Evolutionary conservation across 2,113 vertebrate genomes (phyloP), one percentile per base, ranked within the genome.

Genomic region (Canis aureus): DNA sequence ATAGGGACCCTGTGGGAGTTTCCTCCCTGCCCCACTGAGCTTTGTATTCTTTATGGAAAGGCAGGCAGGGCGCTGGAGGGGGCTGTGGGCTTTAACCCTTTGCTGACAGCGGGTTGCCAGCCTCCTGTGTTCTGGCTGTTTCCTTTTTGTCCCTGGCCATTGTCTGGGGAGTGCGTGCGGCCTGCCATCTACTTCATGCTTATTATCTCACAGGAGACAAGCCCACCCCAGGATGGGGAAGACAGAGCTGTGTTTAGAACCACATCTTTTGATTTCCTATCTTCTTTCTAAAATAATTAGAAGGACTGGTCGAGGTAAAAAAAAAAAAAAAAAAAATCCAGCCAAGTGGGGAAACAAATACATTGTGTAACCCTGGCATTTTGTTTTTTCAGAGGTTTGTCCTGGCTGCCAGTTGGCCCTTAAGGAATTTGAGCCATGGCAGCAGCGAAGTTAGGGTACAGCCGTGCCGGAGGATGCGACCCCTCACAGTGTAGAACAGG

Each of bases 21-120:
- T 98, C 98, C 98, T 98, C 98, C 98, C 74, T 98, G 98, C 98
- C 99, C 99, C 99, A 99, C 99, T 99, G 99, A 99, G 99, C 99
- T 98, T 98, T 98, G 98, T 99, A 98, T 99, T 99, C 98, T 99
- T 98, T 98, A 99, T 98, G 98, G 98, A 98, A 98, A 99, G 98
- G 99, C 98, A 99, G 98, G 98, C 98, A 98, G 97, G 94, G 97
- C 98, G 98, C 99, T 98, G 98, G 98, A 98, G 99, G 99, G 98
- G 98, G 96, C 98, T 98, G 98, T 74, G 78, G 96, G 97, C 97
- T 98, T 99, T 98, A 99, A 99, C 99, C 98, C 99, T 98, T 99
- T 92, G 90, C 89, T 96, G 90, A 57, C 98, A 93, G 97, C 98
- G 57, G 97, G 98, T 66, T 78, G 87, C 96, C 92, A 0, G 0